Conservation (phyloP, 64 coral and sea anemone genomes). For the Orbicella faveolata region DNA sequence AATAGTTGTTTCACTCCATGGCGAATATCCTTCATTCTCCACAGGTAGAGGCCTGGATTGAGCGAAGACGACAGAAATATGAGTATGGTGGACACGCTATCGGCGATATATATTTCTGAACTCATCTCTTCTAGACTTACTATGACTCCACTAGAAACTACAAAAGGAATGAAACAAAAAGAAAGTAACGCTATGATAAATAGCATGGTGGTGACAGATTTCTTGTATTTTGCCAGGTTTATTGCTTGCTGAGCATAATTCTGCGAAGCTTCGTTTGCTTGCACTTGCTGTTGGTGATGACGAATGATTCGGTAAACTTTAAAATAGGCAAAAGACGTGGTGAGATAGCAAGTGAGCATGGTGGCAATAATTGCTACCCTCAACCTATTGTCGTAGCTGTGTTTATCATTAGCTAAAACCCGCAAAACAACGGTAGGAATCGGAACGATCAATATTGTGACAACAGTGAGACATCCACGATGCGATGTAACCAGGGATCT, state of each 20-base stretch:
- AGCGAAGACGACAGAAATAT: too few species aligned
- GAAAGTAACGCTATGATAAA: background rate
- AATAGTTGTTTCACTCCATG: too few species aligned
- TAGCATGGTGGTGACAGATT: background rate
- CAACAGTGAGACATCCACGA: background rate
- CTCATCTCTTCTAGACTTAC: background rate
- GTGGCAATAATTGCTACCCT: background rate
- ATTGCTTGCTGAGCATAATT: background rate
- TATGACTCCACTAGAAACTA: background rate
- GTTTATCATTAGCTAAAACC: background rate
- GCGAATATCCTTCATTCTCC: constrained; percentile 8
- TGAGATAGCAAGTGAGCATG: background rate
- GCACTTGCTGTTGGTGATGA: constrained; percentile 7
- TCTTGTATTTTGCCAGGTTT: constrained; percentile 14
- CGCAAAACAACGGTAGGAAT: background rate
- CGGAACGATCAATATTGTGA: background rate
- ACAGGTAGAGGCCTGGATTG: background rate
- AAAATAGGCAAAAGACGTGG: background rate
- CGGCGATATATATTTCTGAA: too few species aligned
- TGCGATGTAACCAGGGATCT: background rate
- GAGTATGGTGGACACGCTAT: too few species aligned
- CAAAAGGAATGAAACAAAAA: too few species aligned
- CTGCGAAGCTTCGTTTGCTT: background rate
- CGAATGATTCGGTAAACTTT: constrained; percentile 22
- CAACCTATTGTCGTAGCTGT: background rate